Conservation (phyloP, 2,797 vertebrate genomes). For the Myotis pilosus region DNA sequence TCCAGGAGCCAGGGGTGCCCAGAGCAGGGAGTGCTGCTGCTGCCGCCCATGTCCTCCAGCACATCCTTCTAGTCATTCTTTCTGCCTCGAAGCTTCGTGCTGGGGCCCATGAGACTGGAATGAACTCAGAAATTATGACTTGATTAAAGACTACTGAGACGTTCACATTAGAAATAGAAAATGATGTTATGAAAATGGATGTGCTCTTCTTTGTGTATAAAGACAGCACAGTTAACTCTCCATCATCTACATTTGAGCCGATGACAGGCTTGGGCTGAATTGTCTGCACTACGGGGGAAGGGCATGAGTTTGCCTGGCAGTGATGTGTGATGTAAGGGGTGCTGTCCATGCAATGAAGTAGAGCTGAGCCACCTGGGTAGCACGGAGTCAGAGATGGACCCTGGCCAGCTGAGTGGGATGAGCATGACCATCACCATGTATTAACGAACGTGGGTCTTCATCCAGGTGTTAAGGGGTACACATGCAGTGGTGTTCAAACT, state of each 20-base stretch:
- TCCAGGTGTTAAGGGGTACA: not conserved
- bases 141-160: slow-evolving; percentile 69
- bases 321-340: not conserved
- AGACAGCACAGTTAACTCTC: not conserved
- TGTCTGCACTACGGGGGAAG: not conserved
- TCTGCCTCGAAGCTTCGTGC: not conserved
- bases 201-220: slow-evolving; percentile 39
- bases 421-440: not conserved
- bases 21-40: not conserved
- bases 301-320: not conserved
- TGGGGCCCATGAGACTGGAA: slow-evolving; percentile 51
- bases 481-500: not conserved
- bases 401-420: not conserved
- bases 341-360: not conserved
- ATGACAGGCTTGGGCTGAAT: not conserved
- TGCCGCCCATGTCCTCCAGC: slow-evolving; percentile 1
- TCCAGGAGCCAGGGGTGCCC: not conserved
- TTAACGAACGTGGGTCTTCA: not conserved
- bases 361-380: not conserved
- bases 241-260: not conserved
- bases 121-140: slow-evolving; percentile 54
- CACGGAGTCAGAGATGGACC: not conserved
- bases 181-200: slow-evolving; percentile 42
- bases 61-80: not conserved
- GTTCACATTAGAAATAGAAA: slow-evolving; percentile 59